These are phyloP conservation scores for Dipodomys ordii DNA, from an alignment of 2,113 vertebrate genomes.

Conservation along the genomic window DNA sequence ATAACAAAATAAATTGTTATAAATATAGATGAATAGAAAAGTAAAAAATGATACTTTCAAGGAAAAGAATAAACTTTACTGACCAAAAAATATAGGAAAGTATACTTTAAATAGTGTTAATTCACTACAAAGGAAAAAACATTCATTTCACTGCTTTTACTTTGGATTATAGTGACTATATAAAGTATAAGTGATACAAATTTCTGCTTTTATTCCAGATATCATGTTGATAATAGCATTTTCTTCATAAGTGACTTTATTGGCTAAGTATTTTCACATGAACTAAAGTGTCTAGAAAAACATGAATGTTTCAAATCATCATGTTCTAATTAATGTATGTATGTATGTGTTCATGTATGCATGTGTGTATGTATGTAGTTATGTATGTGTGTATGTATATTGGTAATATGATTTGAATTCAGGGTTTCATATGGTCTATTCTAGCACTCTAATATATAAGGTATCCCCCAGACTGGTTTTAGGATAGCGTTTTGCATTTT, in stretches of 20 bases:
- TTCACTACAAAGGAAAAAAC: background rate
- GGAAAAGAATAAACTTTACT: background rate
- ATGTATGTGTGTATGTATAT: no score
- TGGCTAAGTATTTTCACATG: background rate
- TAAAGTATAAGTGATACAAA: conserved; percentile 3
- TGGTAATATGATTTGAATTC: no score
- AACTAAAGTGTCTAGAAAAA: background rate
- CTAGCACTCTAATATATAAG: no score
- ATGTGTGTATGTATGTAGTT: no score
- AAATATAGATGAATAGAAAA: background rate
- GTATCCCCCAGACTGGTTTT: no score
- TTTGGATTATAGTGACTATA: background rate
- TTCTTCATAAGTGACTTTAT: background rate
- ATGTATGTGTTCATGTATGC: no score
- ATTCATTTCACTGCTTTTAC: background rate
- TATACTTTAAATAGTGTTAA: background rate
- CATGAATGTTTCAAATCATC: background rate
- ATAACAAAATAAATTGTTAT: background rate
- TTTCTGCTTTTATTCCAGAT: background rate
- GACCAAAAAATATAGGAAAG: background rate
- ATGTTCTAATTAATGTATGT: no score
- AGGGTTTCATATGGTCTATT: no score
- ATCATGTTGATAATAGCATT: background rate
- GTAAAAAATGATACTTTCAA: background rate
- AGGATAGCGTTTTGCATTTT: no score